Base-by-base conservation (phyloP, 2,888 invertebrate genomes). In the Cloeon dipterum region DNA sequence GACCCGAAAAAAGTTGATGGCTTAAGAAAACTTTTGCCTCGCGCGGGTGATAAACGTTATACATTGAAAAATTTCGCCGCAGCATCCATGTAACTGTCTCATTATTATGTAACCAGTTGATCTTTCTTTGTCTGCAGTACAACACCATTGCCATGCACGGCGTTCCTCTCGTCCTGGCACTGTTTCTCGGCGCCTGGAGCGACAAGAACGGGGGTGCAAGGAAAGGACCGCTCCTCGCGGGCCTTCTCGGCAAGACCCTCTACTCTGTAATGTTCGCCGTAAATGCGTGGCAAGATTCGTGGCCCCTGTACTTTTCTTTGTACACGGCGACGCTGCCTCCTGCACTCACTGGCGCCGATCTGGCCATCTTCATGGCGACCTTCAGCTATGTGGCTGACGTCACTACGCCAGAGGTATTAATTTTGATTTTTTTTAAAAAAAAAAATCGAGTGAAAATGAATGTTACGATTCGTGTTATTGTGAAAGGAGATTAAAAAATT, bases 171-270 rank as follows among this genome's bases (percentile, higher is more conserved):
- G 50, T 81, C 2, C 54, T 85, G 25, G 79, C 82, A 0, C 62
- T 83, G 39, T 81, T 82, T 51, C 58, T 81, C 42, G 83, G 83
- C 1, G 69, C 82, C 1, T 83, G 82, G 65, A 81, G 79, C 38
- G 83, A 83, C 52, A 70, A 71, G 42, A 62, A 78, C 2, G 83
- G 83, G 1, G 29, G 29, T n/a, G 29, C 29, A 7, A 58, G 76
- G 36, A 83, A 83, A 52, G 53, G 73, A 25, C 73, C 79, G 0
- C 52, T 83, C 3, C 52, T 83, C 0, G 59, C 77, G 25, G 83
- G 82, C 0, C 54, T 83, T 5, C 39, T 64, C 2, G 81, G 82
- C 13, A 81, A 81, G 56, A 57, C 79, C 1, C 66, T 71, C 44
- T 82, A 76, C 50, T 81, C 81, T 0, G 46, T 62, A 2, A 76